Conservation (phyloP, 2,797 vertebrate genomes). For the Potorous gilbertii region DNA sequence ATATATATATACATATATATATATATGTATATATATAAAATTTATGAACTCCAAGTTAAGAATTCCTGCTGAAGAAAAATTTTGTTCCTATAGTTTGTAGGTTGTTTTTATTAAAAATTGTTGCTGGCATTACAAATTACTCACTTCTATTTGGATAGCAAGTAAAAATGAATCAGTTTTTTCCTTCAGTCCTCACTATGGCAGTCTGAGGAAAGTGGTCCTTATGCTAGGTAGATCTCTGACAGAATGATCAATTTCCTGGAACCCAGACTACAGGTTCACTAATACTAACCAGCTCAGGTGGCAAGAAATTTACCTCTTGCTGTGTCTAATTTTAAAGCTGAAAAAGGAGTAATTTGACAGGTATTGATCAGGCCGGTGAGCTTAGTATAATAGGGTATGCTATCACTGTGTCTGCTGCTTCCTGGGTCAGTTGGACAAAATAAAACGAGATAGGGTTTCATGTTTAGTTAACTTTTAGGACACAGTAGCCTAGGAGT, state of each 20-base stretch:
- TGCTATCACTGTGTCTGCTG: background rate
- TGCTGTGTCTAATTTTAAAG: slow-evolving; percentile 35
- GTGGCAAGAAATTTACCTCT: slow-evolving; percentile 14
- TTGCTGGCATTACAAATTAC: background rate
- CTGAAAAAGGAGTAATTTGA: slow-evolving; percentile 33
- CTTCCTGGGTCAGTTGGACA: background rate
- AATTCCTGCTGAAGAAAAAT: accelerated
- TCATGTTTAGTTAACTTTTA: background rate
- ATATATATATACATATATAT: background rate
- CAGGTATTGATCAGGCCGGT: background rate
- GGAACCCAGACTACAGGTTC: background rate
- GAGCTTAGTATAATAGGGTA: background rate
- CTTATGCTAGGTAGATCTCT: background rate
- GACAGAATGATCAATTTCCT: background rate
- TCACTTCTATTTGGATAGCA: background rate
- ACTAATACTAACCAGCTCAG: background rate
- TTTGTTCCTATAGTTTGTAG: accelerated
- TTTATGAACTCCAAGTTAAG: background rate
- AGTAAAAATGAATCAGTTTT: background rate
- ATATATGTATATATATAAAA: background rate
- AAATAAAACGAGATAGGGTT: background rate
- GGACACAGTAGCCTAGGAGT: background rate
- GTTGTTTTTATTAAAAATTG: background rate
- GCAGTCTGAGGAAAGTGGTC: background rate
- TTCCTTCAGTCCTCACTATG: background rate